A percentile compares a stretch with the other conserved stretches of the same genome.
Evolutionary conservation across 2,113 vertebrate genomes (phyloP).

Genomic region (Gorsachius goisagi): DNA sequence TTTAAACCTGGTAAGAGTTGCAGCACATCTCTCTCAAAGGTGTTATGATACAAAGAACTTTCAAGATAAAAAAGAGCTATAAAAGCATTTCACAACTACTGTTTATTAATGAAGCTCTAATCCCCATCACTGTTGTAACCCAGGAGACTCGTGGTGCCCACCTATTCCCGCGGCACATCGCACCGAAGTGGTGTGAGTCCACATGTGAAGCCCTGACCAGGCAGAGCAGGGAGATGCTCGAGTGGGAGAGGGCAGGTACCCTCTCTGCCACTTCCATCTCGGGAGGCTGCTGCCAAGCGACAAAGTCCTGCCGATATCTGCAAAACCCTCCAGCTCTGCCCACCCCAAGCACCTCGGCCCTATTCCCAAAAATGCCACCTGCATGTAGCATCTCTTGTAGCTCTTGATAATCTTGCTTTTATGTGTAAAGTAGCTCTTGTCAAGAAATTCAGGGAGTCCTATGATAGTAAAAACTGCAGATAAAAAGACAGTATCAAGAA

Average conservation of each 20-base stretch:
- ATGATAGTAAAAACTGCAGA: not conserved
- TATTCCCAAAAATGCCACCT: not conserved
- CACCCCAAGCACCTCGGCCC: not conserved
- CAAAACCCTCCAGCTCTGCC: not conserved
- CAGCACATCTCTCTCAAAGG: not conserved
- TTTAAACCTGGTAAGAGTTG: not conserved
- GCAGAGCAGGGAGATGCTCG: not conserved
- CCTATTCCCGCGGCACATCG: accelerated
- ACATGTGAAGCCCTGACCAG: accelerated
- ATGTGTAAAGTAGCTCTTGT: not conserved
- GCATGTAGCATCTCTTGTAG: not conserved
- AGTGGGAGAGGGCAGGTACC: not conserved
- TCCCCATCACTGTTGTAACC: not conserved
- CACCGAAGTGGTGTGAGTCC: accelerated
- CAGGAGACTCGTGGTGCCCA: not conserved
- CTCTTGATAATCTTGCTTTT: not conserved
- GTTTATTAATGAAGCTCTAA: not conserved
- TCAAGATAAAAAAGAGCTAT: accelerated
- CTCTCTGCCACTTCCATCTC: not conserved
- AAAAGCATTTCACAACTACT: not conserved
- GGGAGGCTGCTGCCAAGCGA: constrained; percentile 9
- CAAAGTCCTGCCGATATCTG: not conserved
- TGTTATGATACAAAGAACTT: accelerated
- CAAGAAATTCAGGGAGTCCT: not conserved
- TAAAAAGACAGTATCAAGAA: not conserved